Evolutionary conservation across 2,797 vertebrate species (phyloP), one percentile per base, ranked within the genome.

Genomic region (Ctenosaura bakeri): DNA sequence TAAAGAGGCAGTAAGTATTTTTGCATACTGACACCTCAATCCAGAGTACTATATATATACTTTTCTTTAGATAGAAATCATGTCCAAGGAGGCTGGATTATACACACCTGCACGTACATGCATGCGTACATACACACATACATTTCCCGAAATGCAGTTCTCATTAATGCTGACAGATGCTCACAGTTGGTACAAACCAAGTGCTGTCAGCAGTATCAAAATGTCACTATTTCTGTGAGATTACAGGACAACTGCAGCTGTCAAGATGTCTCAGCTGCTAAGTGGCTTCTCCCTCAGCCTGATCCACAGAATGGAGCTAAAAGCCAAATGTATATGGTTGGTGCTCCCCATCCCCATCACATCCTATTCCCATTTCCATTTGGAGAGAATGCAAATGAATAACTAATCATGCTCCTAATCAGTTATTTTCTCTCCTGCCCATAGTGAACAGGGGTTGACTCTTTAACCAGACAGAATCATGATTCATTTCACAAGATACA

Each of bases 231-330:
- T 79, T n/a, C 26, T 22, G 42, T 85, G 83, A 79, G 52, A 88
- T 79, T 91, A 35, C 50, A 79, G 52, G 81, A 79, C 87, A 88
- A 81, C 64, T 88, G 80, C 56, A 56, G 29, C 50, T 77, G 46
- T 88, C 76, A 81, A 85, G 66, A 85, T 81, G 35, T 22, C 46
- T 81, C 38, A 8, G 32, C 29, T 85, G 52, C 66, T 50, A 91
- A 85, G n/a, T 85, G 69, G 66, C 52, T 38, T 71, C 35, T 71
- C 52, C n/a, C 35, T 29, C 54, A 20, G 29, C 29, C 38, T 86
- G 29, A 26, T 56, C 12, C 1, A 42, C 22, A 52, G 35, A 69
- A 78, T 32, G n/a, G 32, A 85, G 56, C 73, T 66, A 38, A 87
- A 90, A 69, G 42, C 66, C 74, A 88, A 73, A 86, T 24, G 18